Evolutionary conservation across 2,888 invertebrate genomes (phyloP).

Genomic region (Drosophila paramelanica): DNA sequence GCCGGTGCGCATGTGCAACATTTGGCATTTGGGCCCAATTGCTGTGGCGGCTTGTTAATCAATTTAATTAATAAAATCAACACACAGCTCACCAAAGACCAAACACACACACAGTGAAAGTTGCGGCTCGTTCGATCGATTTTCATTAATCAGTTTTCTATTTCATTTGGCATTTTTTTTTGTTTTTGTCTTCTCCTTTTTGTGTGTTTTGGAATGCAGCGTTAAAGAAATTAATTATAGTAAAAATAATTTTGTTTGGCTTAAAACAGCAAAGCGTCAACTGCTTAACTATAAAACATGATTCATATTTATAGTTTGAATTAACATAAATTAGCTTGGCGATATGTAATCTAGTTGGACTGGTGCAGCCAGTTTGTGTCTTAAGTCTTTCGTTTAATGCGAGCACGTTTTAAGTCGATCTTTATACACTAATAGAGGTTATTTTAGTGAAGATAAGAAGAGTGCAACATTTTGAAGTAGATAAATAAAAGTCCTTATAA

Average conservation of each 20-base stretch:
- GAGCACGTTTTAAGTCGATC: conserved; percentile 14
- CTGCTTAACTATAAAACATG: conserved; percentile 26
- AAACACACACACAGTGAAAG: conserved; percentile 56
- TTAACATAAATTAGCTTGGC: conserved; percentile 60
- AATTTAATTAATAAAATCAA: conserved; percentile 68
- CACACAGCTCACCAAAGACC: conserved; percentile 34
- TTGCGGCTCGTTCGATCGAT: conserved; percentile 25
- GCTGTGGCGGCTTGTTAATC: conserved; percentile 50
- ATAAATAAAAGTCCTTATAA: no score
- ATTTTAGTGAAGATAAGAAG: conserved; percentile 17
- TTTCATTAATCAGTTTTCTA: conserved; percentile 63
- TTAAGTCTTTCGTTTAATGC: conserved; percentile 58
- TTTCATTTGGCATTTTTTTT: conserved; percentile 46
- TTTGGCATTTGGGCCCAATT: conserved; percentile 32
- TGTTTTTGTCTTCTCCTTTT: no score
- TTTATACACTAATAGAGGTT: conserved; percentile 39
- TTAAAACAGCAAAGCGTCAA: conserved; percentile 15
- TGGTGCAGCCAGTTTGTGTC: conserved; percentile 72
- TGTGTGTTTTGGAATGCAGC: conserved; percentile 32
- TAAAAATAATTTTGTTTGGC: conserved; percentile 3
- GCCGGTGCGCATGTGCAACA: conserved; percentile 35
- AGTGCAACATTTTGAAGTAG: conserved; percentile 3
- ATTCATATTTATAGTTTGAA: conserved; percentile 32
- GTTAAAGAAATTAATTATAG: conserved; percentile 18
- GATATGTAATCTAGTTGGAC: conserved; percentile 57